A percentile compares a stretch with the other conserved stretches of the same genome.
Evolutionary conservation across 2,888 invertebrate genomes (phyloP).

Genomic region (Bugulina stolonifera): DNA sequence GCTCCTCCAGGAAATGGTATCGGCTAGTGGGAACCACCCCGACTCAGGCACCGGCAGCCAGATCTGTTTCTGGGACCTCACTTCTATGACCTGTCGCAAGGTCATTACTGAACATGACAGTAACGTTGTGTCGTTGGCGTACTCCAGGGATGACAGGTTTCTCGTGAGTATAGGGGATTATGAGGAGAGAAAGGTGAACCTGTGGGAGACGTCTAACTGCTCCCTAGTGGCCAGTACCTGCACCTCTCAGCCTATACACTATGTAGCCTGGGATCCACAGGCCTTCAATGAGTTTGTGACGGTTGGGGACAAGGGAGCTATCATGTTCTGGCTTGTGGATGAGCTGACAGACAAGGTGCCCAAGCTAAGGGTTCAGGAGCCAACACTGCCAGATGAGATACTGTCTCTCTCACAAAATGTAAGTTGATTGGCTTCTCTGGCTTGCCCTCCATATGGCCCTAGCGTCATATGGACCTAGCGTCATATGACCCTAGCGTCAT

Average conservation of each 20-base stretch:
- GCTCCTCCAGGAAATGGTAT: slow-evolving; percentile 43
- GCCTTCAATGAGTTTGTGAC: slow-evolving; percentile 49
- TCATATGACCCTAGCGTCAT: too few species aligned
- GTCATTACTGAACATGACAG: slow-evolving; percentile 36
- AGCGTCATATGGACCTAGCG: too few species aligned
- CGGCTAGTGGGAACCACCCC: slow-evolving; percentile 39
- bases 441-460: too few species aligned
- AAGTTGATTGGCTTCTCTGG: too few species aligned
- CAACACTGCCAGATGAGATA: slow-evolving; percentile 45
- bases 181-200: slow-evolving; percentile 41
- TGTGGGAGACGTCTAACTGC: slow-evolving; percentile 44
- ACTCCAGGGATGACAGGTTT: slow-evolving; percentile 45
- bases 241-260: slow-evolving; percentile 42
- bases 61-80: slow-evolving; percentile 49
- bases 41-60: slow-evolving; percentile 39
- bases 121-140: slow-evolving; percentile 44
- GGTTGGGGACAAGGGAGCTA: slow-evolving; percentile 42
- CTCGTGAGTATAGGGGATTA: slow-evolving; percentile 42
- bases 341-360: slow-evolving; percentile 31
- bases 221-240: slow-evolving; percentile 39
- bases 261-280: slow-evolving; percentile 47
- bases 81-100: slow-evolving; percentile 35
- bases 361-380: slow-evolving; percentile 42
- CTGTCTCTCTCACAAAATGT: background rate
- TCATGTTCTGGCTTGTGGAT: slow-evolving; percentile 50